phyloP scores from a whole-genome alignment of 2,888 invertebrate species.

The Fragum whitleyi region DNA sequence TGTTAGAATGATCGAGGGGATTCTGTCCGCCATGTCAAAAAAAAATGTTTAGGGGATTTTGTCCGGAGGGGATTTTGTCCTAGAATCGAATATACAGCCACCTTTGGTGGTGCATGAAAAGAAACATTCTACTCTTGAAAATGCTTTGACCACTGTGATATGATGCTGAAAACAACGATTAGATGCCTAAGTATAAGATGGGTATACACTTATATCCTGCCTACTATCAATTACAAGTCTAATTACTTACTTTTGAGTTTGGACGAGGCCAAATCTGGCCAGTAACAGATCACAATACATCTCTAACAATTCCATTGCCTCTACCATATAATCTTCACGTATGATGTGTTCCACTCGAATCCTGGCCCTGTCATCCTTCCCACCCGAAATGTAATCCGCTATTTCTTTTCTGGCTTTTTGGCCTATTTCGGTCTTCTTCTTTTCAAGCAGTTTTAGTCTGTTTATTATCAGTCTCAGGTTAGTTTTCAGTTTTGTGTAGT shows the following conservation, averaged over 20 bases:
- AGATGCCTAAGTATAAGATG: no score
- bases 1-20: no score
- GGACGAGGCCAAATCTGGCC: constrained; percentile 97
- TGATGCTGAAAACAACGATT: no score
- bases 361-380: constrained; percentile 90
- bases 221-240: no score
- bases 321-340: constrained; percentile 99
- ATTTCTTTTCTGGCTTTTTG: constrained; percentile 98
- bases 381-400: constrained; percentile 91
- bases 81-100: no score
- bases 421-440: constrained; percentile 96
- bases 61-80: no score
- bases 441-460: constrained; percentile 96
- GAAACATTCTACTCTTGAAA: no score
- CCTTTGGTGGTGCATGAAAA: no score
- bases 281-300: constrained; percentile 99
- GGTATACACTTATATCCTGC: no score
- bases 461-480: constrained; percentile 96
- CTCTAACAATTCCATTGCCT: constrained; percentile 99
- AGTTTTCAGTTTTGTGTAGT: constrained; percentile 98
- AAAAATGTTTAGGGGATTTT: no score
- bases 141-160: no score
- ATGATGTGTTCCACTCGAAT: constrained; percentile 99
- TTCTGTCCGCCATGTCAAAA: no score
- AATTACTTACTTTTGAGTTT: constrained; percentile 82